A percentile compares a stretch with the other conserved stretches of the same genome.
Conservation (phyloP, 2,888 invertebrate genomes). For the Pyrrhosoma nymphula region DNA sequence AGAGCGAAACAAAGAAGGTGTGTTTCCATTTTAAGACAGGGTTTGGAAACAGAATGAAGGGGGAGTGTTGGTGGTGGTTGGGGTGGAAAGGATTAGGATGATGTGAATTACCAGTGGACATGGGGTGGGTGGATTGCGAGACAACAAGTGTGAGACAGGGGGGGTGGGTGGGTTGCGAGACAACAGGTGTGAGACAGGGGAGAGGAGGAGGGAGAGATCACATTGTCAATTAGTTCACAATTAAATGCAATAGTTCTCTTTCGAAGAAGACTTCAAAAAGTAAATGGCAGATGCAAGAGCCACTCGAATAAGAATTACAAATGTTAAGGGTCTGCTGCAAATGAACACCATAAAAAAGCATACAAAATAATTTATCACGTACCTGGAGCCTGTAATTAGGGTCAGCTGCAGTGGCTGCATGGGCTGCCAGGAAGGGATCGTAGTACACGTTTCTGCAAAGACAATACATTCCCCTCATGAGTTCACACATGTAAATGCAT, state of each 20-base stretch:
- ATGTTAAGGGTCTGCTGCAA: not conserved
- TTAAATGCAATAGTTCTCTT: not conserved
- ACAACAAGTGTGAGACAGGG: not conserved
- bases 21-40: not conserved
- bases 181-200: not conserved
- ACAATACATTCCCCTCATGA: conserved; percentile 60
- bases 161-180: not conserved
- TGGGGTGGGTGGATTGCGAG: not conserved
- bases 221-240: conserved; percentile 1
- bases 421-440: conserved; percentile 96
- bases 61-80: not conserved
- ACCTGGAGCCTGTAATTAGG: conserved; percentile 96
- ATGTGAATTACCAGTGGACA: not conserved
- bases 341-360: not conserved
- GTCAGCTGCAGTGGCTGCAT: conserved; percentile 86
- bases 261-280: conserved; percentile 3
- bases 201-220: not conserved
- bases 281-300: not conserved
- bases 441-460: conserved; percentile 91
- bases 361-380: conserved; percentile 76
- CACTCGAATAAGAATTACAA: not conserved
- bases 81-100: not conserved
- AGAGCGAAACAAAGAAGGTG: not conserved
- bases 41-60: not conserved
- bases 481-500: not conserved